These are phyloP conservation scores for Mastomys coucha DNA, from an alignment of 2,113 vertebrate species.

Conservation along the genomic window DNA sequence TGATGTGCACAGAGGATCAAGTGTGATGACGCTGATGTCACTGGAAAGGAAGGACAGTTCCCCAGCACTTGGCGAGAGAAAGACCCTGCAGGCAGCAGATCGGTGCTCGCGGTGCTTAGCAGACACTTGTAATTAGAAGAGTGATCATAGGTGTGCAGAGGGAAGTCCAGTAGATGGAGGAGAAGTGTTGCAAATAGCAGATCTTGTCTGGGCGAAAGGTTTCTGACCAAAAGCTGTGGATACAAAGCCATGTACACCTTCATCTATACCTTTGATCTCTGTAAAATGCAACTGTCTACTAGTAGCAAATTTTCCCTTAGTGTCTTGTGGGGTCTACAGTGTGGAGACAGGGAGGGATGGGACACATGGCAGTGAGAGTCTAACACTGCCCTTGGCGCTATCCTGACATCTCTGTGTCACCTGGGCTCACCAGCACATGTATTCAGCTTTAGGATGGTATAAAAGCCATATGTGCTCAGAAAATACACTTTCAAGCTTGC, in stretches of 20 bases:
- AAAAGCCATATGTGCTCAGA: background rate
- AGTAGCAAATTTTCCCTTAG: no score
- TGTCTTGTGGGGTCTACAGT: no score
- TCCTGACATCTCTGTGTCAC: no score
- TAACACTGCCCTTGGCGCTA: rapidly evolving
- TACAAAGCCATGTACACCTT: rapidly evolving
- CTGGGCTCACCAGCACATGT: background rate
- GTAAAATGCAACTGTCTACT: background rate
- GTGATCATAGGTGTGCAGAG: background rate
- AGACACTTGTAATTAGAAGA: background rate
- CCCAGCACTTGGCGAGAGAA: rapidly evolving
- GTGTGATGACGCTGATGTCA: rapidly evolving
- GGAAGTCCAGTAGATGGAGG: background rate
- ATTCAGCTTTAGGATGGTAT: background rate
- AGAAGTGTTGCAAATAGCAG: background rate
- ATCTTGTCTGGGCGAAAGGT: background rate
- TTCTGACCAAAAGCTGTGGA: no score
- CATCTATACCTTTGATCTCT: background rate
- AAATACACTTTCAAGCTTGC: background rate
- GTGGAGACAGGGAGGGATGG: rapidly evolving
- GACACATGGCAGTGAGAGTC: rapidly evolving
- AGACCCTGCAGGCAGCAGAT: background rate
- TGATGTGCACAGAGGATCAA: background rate
- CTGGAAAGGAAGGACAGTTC: background rate
- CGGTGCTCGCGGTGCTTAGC: background rate